Evolutionary conservation across 2,888 invertebrate species (phyloP).

Genomic region (Xestia c-nigrum): DNA sequence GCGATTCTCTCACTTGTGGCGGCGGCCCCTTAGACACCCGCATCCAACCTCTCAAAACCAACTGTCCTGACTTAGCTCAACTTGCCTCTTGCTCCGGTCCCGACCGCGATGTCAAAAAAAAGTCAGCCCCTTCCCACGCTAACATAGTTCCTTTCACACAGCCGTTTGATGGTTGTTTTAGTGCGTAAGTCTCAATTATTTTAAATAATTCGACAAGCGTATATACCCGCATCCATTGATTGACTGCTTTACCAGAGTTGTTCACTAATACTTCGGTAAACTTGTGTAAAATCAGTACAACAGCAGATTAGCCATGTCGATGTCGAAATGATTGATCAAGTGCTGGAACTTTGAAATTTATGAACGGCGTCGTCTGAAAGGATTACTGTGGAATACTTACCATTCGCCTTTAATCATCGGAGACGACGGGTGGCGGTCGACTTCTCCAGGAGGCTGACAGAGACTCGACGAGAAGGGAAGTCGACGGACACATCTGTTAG

Average conservation of each 20-base stretch:
- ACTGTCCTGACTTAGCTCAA: no score
- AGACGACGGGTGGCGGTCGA: background rate
- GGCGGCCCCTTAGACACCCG: no score
- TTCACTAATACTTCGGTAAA: conserved; percentile 15
- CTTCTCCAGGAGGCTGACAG: background rate
- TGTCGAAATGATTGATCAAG: conserved; percentile 51
- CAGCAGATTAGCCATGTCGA: conserved; percentile 30
- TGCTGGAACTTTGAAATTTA: conserved; percentile 49
- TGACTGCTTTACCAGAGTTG: background rate
- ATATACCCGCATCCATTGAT: background rate
- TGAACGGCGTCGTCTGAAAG: conserved; percentile 25
- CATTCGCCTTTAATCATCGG: conserved; percentile 27
- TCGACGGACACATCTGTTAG: conserved; percentile 11
- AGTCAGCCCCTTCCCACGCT: no score
- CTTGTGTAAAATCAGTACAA: conserved; percentile 28
- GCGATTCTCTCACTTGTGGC: no score
- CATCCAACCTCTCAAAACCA: no score
- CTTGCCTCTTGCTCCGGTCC: no score
- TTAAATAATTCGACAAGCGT: no score
- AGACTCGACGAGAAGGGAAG: background rate
- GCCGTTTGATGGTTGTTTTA: no score
- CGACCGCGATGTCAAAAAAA: no score
- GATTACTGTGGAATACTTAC: conserved; percentile 35
- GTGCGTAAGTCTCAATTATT: no score
- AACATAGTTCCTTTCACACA: no score